Evolutionary conservation across 2,113 vertebrate genomes (phyloP), one percentile per base, ranked within the genome.

Genomic region (Turnix velox): DNA sequence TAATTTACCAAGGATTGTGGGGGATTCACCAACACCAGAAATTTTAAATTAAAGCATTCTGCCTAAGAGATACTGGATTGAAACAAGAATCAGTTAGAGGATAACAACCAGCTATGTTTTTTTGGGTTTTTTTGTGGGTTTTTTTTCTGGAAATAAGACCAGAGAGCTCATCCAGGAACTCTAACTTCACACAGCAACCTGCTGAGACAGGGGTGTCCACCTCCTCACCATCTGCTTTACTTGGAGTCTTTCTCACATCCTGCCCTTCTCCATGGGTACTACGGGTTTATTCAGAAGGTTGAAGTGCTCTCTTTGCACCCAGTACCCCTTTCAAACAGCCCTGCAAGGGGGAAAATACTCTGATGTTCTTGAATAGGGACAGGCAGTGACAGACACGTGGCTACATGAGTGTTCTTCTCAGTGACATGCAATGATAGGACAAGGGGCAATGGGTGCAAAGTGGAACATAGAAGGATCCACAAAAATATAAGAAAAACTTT

Each of bases 1-100:
- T 79, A 40, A 95, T 93, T 93, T 86, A 59, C 76, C 68, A 51
- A 84, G 76, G 79, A 90, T 71, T 92, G 84, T 9, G 19, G 57
- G 66, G 92, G 85, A 96, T 90, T 96, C 88, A 74, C 63, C 79
- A 76, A 62, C 58, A 48, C 27, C 52, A 71, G 51, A 51, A 8
- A 6, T 27, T 82, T 23, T 55, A 63, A 90, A 92, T 88, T 80
- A 93, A 84, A 93, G 65, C 3, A 0, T 59, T 78, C 93, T 88
- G 59, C 68, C 65, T n/a, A 67, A 51, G 55, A 84, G 46, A 49
- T 23, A 58, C 63, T 30, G 35, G 14, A 43, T 71, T 7, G 25
- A 57, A 65, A 76, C 30, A 57, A 73, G 83, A 68, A 33, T 22
- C 57, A 63, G 12, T 52, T 74, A 2, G 3, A 80, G 13, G 58